Percentiles rank a stretch among this genome's conserved stretches.
These are phyloP conservation scores for Natrix natrix DNA, from an alignment of 2,797 vertebrate genomes.

Conservation along the genomic window DNA sequence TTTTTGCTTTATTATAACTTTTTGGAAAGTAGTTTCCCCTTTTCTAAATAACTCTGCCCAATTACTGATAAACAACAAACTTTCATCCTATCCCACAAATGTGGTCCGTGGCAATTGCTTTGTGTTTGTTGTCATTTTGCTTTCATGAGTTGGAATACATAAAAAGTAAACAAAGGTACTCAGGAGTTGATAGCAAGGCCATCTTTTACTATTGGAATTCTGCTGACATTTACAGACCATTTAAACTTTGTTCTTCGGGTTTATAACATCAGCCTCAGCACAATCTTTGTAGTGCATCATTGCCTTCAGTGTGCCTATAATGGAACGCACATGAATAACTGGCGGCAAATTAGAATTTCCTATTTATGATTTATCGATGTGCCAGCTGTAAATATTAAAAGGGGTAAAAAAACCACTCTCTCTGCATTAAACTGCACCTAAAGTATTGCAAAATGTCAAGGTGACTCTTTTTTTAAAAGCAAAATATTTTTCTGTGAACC, in stretches of 20 bases:
- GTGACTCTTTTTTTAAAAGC: slow-evolving; percentile 41
- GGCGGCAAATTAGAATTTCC: slow-evolving; percentile 58
- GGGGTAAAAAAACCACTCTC: neutral
- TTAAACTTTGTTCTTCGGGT: slow-evolving; percentile 65
- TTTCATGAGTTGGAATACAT: slow-evolving; percentile 54
- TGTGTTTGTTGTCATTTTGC: slow-evolving; percentile 55
- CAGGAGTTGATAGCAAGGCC: slow-evolving; percentile 62
- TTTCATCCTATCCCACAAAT: slow-evolving; percentile 35
- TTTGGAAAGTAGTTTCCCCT: slow-evolving; percentile 30
- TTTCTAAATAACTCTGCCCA: slow-evolving; percentile 45
- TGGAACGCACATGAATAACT: slow-evolving; percentile 57
- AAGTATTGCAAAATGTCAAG: slow-evolving; percentile 33
- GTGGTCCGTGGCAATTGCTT: slow-evolving; percentile 5
- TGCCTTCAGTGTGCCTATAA: slow-evolving; percentile 54
- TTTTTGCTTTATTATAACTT: slow-evolving; percentile 36
- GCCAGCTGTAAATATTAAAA: slow-evolving; percentile 47
- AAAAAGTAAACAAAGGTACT: slow-evolving; percentile 55
- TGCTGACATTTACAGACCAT: slow-evolving; percentile 70
- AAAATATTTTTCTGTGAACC: slow-evolving; percentile 29
- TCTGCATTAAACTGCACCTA: slow-evolving; percentile 30
- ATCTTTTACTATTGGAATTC: slow-evolving; percentile 64
- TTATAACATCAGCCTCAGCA: slow-evolving; percentile 65
- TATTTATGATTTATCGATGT: slow-evolving; percentile 55
- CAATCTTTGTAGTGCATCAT: slow-evolving; percentile 63
- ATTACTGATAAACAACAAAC: slow-evolving; percentile 35